A percentile compares a stretch with the other conserved stretches of the same genome.
Evolutionary conservation across 2,888 invertebrate genomes (phyloP).

Genomic region (Heliconius erato): DNA sequence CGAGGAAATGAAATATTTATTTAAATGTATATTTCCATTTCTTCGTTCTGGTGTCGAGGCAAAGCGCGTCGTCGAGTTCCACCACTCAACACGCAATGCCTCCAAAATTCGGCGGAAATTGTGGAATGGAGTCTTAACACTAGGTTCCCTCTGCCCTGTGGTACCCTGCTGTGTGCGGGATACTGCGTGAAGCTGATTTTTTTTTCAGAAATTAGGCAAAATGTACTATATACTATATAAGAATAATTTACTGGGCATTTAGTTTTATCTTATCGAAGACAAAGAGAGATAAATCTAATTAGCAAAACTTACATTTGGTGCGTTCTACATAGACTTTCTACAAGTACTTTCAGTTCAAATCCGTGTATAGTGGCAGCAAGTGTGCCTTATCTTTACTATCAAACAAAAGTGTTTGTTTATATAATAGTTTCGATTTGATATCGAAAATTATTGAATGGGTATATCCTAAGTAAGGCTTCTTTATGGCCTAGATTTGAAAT

Average conservation of each 20-base stretch:
- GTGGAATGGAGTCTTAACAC: too few relatives aligned
- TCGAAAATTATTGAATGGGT: conserved; percentile 5
- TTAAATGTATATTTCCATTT: too few relatives aligned
- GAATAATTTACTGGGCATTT: conserved; percentile 36
- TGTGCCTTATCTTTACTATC: not conserved
- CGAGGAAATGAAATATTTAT: too few relatives aligned
- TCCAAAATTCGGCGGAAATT: too few relatives aligned
- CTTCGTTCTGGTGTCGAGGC: too few relatives aligned
- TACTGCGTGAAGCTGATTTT: too few relatives aligned
- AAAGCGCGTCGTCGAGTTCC: too few relatives aligned
- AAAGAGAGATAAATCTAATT: conserved; percentile 37
- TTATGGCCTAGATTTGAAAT: not conserved
- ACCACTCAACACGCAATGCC: too few relatives aligned
- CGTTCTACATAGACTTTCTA: conserved; percentile 26
- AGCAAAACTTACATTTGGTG: conserved; percentile 37
- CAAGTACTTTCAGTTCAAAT: conserved; percentile 22
- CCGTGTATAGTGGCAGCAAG: not conserved
- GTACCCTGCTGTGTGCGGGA: too few relatives aligned
- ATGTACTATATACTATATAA: not conserved
- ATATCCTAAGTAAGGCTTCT: not conserved
- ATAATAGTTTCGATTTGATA: not conserved
- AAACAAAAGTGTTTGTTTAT: conserved; percentile 11
- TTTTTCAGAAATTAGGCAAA: conserved; percentile 16
- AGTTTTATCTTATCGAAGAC: conserved; percentile 42
- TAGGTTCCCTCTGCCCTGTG: too few relatives aligned